Conservation (phyloP, 2,113 vertebrate species). For the Scomber scombrus region DNA sequence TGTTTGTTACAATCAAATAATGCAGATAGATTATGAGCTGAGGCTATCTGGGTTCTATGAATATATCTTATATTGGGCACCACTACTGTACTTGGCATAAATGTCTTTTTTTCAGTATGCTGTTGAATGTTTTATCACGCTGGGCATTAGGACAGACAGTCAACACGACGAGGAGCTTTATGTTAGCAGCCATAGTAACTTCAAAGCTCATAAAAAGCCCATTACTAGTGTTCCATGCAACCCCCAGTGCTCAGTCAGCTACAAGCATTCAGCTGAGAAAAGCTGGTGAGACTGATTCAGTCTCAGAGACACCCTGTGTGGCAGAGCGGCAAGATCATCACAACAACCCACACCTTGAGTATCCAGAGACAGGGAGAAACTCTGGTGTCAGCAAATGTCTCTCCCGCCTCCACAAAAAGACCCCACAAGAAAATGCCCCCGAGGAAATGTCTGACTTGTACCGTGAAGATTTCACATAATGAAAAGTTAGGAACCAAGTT, state of each 20-base stretch:
- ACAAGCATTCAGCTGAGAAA: conserved; percentile 55
- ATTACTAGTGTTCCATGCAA: conserved; percentile 59
- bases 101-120: conserved; percentile 26
- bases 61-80: neutral
- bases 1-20: neutral
- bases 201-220: conserved; percentile 75
- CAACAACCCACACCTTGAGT: conserved; percentile 66
- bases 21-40: neutral
- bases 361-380: conserved; percentile 52
- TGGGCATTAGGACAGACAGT: conserved; percentile 47
- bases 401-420: conserved; percentile 54
- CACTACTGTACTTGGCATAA: conserved; percentile 9
- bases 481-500: conserved; percentile 68
- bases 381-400: conserved; percentile 67
- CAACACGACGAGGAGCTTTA: conserved; percentile 54
- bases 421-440: conserved; percentile 51
- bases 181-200: conserved; percentile 62
- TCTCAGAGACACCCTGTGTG: conserved; percentile 42
- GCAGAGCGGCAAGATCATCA: conserved; percentile 67
- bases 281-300: conserved; percentile 67
- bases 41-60: neutral
- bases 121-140: conserved; percentile 52
- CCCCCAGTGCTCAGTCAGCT: conserved; percentile 47
- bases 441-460: conserved; percentile 59
- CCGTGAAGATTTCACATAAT: conserved; percentile 72